These are phyloP conservation scores for Microtus montanus DNA, from an alignment of 2,113 vertebrate genomes.

Conservation along the genomic window DNA sequence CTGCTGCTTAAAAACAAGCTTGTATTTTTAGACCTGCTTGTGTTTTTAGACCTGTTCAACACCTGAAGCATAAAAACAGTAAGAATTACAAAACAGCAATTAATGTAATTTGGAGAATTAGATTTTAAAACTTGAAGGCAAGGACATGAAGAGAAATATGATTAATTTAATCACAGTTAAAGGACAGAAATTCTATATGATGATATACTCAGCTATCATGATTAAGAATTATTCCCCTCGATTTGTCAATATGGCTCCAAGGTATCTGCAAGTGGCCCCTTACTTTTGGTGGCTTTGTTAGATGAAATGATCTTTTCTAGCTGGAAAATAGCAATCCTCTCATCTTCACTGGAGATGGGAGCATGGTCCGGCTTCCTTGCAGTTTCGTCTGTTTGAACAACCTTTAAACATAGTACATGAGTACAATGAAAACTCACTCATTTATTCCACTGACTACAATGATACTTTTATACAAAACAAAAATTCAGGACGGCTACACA, in stretches of 20 bases:
- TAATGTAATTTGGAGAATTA: slow-evolving; percentile 4
- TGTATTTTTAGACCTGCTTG: background rate
- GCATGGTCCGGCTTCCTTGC: slow-evolving; percentile 94
- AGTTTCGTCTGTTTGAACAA: slow-evolving; percentile 95
- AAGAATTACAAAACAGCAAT: background rate
- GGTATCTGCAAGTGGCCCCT: slow-evolving; percentile 62
- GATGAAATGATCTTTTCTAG: slow-evolving; percentile 90
- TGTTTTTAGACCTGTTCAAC: background rate
- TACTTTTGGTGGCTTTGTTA: slow-evolving; percentile 89
- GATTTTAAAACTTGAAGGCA: background rate
- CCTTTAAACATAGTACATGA: slow-evolving; percentile 82
- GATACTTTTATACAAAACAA: background rate
- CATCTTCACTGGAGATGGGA: slow-evolving; percentile 95
- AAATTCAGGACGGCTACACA: background rate
- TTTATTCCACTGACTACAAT: background rate
- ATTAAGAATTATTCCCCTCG: background rate
- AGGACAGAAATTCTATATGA: slow-evolving; percentile 39
- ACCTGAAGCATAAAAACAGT: slow-evolving; percentile 43
- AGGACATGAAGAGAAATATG: background rate
- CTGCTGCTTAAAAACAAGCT: background rate
- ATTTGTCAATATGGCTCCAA: background rate
- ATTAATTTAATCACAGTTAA: slow-evolving; percentile 23
- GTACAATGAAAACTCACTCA: background rate
- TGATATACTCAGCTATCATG: slow-evolving; percentile 2
- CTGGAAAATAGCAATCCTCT: slow-evolving; percentile 92